phyloP scores from a whole-genome alignment of 2,113 vertebrate genomes.

The Acrocephalus arundinaceus region DNA sequence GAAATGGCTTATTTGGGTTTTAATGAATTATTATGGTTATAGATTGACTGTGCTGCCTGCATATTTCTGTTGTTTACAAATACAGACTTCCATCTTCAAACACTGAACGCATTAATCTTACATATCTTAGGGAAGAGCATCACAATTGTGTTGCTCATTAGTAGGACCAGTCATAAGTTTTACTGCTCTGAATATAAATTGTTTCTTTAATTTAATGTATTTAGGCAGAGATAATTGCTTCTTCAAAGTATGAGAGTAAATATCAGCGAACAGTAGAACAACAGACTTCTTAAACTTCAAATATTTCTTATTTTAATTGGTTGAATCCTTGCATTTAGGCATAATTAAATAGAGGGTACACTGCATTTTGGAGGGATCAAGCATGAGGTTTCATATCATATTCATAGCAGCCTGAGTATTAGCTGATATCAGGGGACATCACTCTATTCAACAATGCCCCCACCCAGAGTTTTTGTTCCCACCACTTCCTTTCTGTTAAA shows the following conservation, averaged over 20 bases:
- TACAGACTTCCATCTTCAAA: not conserved
- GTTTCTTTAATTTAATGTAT: not conserved
- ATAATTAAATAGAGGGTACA: not conserved
- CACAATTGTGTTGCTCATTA: not conserved
- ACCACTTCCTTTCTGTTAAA: constrained; percentile 2
- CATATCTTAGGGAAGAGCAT: not conserved
- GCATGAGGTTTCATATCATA: not conserved
- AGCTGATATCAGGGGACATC: not conserved
- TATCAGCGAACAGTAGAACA: not conserved
- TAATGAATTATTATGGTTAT: not conserved
- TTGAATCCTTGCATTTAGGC: not conserved
- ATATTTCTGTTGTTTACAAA: not conserved
- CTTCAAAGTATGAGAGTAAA: not conserved
- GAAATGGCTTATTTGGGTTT: not conserved
- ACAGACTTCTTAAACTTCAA: not conserved
- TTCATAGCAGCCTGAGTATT: not conserved
- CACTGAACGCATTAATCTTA: not conserved
- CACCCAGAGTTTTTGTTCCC: not conserved
- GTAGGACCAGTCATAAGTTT: not conserved
- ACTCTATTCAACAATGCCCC: not conserved
- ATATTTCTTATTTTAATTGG: not conserved
- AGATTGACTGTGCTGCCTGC: not conserved
- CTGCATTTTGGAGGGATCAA: not conserved
- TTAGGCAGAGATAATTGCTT: not conserved
- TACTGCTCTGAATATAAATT: not conserved